Base-by-base conservation (phyloP, 2,113 vertebrate species). In the Pteruthius melanotis region DNA sequence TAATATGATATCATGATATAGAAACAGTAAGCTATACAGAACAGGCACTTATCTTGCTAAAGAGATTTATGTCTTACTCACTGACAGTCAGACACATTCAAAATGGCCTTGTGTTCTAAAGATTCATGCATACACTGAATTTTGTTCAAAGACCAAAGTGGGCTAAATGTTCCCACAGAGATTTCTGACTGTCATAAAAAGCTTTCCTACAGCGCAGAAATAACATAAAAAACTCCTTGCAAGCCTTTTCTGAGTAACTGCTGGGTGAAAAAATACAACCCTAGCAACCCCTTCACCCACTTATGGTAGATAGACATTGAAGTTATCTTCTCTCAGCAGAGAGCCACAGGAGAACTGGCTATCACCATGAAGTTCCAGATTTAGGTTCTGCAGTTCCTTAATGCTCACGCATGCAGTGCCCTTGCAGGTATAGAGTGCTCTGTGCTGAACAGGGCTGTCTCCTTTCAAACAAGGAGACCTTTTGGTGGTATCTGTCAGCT, bases 361-460 rank as follows among this genome's bases (percentile, higher is more conserved):
- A 16, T 35, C 17, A 40, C 31, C 42, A 50, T 1, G 10, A 80
- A 74, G 40, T 74, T 6, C 6, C 42, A 61, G 39, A 79, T 44
- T 40, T 5, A 9, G 14, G 42, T 22, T 84, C 52, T 45, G 42
- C 13, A 56, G 15, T 16, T 45, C 63, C 35, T 27, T 17, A 37
- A 14, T 10, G 26, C 26, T n/a, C 21, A 56, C 7, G 39, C 8
- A 30, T 5, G 1, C 8, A 60, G 21, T 1, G 3, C 15, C 13
- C 11, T 50, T 1, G 1, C 5, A 56, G 1, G 3, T 15, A 22
- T 0, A 11, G 15, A 15, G 9, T 16, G 18, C 42, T 68, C 44
- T 24, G 26, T 40, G 49, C 35, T 21, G 28, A 26, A 50, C 1
- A 3, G 15, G 5, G 37, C 7, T 10, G 23, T 6, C 28, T 63